Evolutionary conservation across 1,140 invertebrate species (phyloP).

Genomic region (Dysdera silvatica): DNA sequence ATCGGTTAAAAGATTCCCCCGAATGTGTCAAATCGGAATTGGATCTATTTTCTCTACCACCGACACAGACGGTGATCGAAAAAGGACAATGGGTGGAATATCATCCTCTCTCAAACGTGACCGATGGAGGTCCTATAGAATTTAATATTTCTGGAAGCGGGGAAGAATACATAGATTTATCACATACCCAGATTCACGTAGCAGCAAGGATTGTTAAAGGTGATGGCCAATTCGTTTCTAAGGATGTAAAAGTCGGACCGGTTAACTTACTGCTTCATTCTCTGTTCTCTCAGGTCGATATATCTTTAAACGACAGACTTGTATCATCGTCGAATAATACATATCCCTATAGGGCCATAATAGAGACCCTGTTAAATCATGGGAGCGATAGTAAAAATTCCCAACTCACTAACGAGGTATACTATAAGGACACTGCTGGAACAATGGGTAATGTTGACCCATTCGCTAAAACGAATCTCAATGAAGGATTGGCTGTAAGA

Average conservation of each 20-base stretch:
- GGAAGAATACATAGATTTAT: neutral
- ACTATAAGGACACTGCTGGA: neutral
- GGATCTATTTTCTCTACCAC: neutral
- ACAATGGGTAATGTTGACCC: neutral
- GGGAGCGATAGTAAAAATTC: neutral
- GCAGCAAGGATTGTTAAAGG: too few relatives aligned
- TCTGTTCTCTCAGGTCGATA: conserved; percentile 1
- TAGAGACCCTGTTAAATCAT: conserved; percentile 4
- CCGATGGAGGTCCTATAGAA: conserved; percentile 3
- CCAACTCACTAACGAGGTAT: neutral
- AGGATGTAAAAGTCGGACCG: neutral
- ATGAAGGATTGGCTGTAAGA: neutral
- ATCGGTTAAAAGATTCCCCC: neutral
- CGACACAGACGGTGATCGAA: conserved; percentile 3
- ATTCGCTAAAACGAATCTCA: neutral
- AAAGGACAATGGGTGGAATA: conserved; percentile 1
- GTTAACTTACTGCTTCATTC: neutral
- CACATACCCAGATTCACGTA: neutral
- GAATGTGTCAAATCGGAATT: conserved; percentile 1
- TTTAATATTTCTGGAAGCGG: conserved; percentile 3
- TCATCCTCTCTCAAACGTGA: neutral
- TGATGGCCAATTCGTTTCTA: neutral
- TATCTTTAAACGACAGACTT: neutral
- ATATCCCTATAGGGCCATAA: neutral
- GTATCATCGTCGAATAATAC: neutral